A percentile compares a stretch with the other conserved stretches of the same genome.
Conservation (phyloP, 1,140 invertebrate species). For the Ceratina australensis region DNA sequence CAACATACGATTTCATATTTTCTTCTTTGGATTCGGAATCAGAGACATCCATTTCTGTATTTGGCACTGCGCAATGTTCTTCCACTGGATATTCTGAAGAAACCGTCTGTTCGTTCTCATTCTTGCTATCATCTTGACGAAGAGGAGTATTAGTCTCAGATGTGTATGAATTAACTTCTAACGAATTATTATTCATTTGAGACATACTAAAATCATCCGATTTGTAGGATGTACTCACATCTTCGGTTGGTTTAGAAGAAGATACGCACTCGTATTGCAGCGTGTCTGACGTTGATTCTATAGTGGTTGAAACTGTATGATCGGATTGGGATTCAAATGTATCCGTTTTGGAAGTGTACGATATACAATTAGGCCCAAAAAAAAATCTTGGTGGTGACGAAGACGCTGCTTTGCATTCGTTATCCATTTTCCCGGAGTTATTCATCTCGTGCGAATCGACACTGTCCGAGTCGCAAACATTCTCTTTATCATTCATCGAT, state of each 20-base stretch:
- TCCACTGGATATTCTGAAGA: conserved; percentile 18
- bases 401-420: conserved; percentile 49
- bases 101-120: conserved; percentile 29
- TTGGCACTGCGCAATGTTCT: not conserved
- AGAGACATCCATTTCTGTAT: not conserved
- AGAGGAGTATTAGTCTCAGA: conserved; percentile 58
- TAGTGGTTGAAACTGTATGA: conserved; percentile 43
- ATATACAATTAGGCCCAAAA: conserved; percentile 78
- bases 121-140: conserved; percentile 19
- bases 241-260: conserved; percentile 52
- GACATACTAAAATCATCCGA: conserved; percentile 47
- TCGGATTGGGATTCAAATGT: conserved; percentile 34
- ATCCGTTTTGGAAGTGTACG: conserved; percentile 66
- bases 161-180: conserved; percentile 53
- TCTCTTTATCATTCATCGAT: conserved; percentile 26
- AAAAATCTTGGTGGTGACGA: conserved; percentile 74
- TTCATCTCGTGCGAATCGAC: not conserved
- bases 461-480: conserved; percentile 33
- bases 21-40: conserved; percentile 11
- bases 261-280: conserved; percentile 62
- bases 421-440: conserved; percentile 30
- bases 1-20: not conserved
- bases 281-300: conserved; percentile 46
- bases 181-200: conserved; percentile 68
- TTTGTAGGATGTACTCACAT: conserved; percentile 35